Percentiles rank a stretch among this genome's conserved stretches.
Evolutionary conservation across 2,888 invertebrate genomes (phyloP).

Genomic region (Lithophane leautieri): DNA sequence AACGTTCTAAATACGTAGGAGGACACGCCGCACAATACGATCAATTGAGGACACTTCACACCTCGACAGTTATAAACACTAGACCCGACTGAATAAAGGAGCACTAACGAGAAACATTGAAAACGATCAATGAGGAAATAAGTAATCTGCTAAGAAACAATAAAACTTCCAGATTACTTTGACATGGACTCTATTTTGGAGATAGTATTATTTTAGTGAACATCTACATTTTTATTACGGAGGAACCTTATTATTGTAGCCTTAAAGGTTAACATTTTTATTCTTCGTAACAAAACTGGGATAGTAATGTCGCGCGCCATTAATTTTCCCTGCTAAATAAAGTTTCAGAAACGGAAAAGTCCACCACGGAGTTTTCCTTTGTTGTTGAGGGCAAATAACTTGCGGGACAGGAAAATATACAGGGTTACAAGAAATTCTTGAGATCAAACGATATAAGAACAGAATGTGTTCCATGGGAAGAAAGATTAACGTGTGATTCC

Average conservation of each 20-base stretch:
- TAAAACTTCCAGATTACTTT: slow-evolving; percentile 2
- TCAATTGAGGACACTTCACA: slow-evolving; percentile 45
- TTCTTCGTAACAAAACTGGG: slow-evolving; percentile 52
- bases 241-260: slow-evolving; percentile 54
- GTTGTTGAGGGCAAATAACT: slow-evolving; percentile 66
- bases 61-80: slow-evolving; percentile 45
- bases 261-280: slow-evolving; percentile 63
- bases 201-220: slow-evolving; percentile 36
- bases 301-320: slow-evolving; percentile 66
- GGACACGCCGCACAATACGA: slow-evolving; percentile 34
- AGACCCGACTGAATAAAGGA: slow-evolving; percentile 26
- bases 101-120: slow-evolving; percentile 23
- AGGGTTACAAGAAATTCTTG: slow-evolving; percentile 52
- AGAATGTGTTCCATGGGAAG: slow-evolving; percentile 45
- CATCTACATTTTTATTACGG: slow-evolving; percentile 32
- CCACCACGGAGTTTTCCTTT: slow-evolving; percentile 66
- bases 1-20: slow-evolving; percentile 49
- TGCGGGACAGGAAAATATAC: slow-evolving; percentile 64
- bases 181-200: slow-evolving; percentile 21
- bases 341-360: slow-evolving; percentile 67
- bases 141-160: slow-evolving; percentile 6
- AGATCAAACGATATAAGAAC: slow-evolving; percentile 64
- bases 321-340: slow-evolving; percentile 68
- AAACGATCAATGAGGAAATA: slow-evolving; percentile 28
- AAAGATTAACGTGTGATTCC: slow-evolving; percentile 37